phyloP scores from a whole-genome alignment of 2,113 vertebrate genomes.

The Neodontobutis hainanensis region DNA sequence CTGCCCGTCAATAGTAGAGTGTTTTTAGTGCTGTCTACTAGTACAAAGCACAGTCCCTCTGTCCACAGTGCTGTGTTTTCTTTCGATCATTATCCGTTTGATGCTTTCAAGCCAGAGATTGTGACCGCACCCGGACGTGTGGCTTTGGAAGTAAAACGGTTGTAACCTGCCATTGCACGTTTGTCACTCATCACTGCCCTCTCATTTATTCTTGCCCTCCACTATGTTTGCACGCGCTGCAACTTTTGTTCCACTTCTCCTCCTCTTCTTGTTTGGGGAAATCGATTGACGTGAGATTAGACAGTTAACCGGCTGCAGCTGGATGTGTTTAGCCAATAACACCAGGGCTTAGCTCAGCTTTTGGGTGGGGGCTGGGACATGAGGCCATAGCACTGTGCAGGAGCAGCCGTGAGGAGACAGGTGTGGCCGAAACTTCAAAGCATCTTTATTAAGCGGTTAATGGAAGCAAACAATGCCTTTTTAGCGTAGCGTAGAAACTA shows the following conservation, averaged over 20 bases:
- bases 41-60: slow-evolving; percentile 2
- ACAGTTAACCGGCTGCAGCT: slow-evolving; percentile 75
- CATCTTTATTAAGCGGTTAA: slow-evolving; percentile 50
- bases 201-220: slow-evolving; percentile 33
- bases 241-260: slow-evolving; percentile 53
- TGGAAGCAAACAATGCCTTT: slow-evolving; percentile 9
- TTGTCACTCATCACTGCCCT: slow-evolving; percentile 34
- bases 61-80: slow-evolving; percentile 16
- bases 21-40: neutral
- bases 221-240: slow-evolving; percentile 16
- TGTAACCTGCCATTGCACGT: slow-evolving; percentile 27
- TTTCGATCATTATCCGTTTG: slow-evolving; percentile 25
- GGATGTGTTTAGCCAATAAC: slow-evolving; percentile 79
- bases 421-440: slow-evolving; percentile 33
- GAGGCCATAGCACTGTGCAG: slow-evolving; percentile 40
- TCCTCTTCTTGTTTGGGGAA: slow-evolving; percentile 61
- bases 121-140: neutral
- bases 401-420: slow-evolving; percentile 41
- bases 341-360: slow-evolving; percentile 49
- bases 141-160: slow-evolving; percentile 21
- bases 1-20: neutral
- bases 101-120: slow-evolving; percentile 9
- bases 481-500: slow-evolving; percentile 18
- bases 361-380: slow-evolving; percentile 39
- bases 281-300: slow-evolving; percentile 72